Evolutionary conservation across 1,140 invertebrate species (phyloP).

Genomic region (Galleria mellonella): DNA sequence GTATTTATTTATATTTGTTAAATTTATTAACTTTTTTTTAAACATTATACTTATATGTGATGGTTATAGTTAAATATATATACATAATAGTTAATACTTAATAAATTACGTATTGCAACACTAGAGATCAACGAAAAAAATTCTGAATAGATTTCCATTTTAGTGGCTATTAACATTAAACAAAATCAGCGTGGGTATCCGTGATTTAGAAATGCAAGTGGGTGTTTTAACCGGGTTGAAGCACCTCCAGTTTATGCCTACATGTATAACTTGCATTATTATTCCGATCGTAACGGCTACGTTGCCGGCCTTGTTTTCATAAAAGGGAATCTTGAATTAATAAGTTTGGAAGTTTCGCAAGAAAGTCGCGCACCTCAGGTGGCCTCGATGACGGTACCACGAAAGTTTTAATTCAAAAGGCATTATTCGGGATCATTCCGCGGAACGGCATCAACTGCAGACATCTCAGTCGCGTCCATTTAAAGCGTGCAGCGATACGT

Average conservation of each 20-base stretch:
- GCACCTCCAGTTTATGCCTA: background rate
- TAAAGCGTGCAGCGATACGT: constrained; percentile 73
- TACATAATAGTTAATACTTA: no score
- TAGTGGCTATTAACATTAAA: no score
- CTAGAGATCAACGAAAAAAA: no score
- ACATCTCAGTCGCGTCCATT: constrained; percentile 69
- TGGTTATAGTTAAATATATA: no score
- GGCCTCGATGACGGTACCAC: constrained; percentile 39
- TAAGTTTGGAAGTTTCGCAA: constrained; percentile 60
- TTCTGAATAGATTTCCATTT: no score
- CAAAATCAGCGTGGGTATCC: background rate
- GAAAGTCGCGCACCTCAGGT: constrained; percentile 32
- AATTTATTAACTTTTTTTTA: no score
- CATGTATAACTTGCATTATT: constrained; percentile 42
- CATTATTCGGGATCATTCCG: constrained; percentile 67
- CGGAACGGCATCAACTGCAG: constrained; percentile 69
- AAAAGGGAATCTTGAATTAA: constrained; percentile 68
- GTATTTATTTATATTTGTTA: constrained; percentile 72
- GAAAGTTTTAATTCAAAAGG: constrained; percentile 61
- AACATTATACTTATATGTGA: no score
- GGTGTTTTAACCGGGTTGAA: background rate
- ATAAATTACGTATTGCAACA: no score
- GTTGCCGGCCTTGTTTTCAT: constrained; percentile 47
- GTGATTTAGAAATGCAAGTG: constrained; percentile 3
- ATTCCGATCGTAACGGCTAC: constrained; percentile 49